phyloP scores from a whole-genome alignment of 2,797 vertebrate species.

The Yasuhikotakia modesta region DNA sequence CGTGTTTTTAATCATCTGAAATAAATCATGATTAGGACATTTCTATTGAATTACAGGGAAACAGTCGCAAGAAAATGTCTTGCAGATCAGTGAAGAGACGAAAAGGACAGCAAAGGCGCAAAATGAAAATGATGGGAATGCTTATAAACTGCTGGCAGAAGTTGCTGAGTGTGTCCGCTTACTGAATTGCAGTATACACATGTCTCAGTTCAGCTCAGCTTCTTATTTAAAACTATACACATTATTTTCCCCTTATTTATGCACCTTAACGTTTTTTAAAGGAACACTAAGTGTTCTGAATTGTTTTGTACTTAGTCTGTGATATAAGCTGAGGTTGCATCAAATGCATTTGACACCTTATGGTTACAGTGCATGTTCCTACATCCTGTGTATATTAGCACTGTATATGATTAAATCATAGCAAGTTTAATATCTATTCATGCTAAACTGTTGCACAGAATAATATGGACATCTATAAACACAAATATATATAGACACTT shows the following conservation, averaged over 20 bases:
- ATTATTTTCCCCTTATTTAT: conserved; percentile 35
- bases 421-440: neutral
- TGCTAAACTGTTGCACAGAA: conserved; percentile 19
- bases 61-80: conserved; percentile 41
- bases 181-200: conserved; percentile 25
- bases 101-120: conserved; percentile 67
- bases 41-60: conserved; percentile 64
- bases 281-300: conserved; percentile 16
- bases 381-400: conserved; percentile 6
- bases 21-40: neutral
- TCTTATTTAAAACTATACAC: conserved; percentile 35
- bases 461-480: neutral
- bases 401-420: conserved; percentile 9
- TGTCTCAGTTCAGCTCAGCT: neutral
- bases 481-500: neutral
- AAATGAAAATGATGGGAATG: conserved; percentile 62
- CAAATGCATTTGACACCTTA: neutral
- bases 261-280: conserved; percentile 17
- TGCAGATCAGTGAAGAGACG: conserved; percentile 66
- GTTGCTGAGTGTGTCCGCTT: conserved; percentile 66
- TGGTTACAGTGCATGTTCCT: conserved; percentile 6
- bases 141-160: conserved; percentile 77
- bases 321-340: neutral
- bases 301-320: neutral
- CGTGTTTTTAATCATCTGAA: too few relatives aligned